Evolutionary conservation across 2,888 invertebrate genomes (phyloP).

Genomic region (Athrips mouffetella): DNA sequence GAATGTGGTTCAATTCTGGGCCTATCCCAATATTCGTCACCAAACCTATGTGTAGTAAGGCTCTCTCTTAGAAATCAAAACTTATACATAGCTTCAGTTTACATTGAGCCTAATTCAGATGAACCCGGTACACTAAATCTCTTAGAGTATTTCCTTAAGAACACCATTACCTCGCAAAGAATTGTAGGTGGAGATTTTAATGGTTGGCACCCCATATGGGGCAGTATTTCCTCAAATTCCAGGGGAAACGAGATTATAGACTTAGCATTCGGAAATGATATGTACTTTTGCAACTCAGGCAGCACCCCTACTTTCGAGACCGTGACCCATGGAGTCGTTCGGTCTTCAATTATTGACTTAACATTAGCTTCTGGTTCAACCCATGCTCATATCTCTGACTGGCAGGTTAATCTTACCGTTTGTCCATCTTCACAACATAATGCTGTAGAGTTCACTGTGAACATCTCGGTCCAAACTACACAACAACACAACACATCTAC

Average conservation of each 20-base stretch:
- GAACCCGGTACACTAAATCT: constrained; percentile 2
- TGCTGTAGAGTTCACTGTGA: no score
- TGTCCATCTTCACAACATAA: constrained; percentile 22
- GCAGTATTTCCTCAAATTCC: constrained; percentile 4
- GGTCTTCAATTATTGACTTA: constrained; percentile 19
- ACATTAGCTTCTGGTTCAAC: constrained; percentile 4
- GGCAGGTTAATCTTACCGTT: constrained; percentile 15
- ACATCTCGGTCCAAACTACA: background rate
- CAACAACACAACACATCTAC: background rate
- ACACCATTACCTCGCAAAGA: background rate
- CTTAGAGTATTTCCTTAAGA: constrained; percentile 9
- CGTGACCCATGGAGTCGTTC: no score
- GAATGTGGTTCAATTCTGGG: background rate
- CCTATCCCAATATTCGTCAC: constrained; percentile 12
- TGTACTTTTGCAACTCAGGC: constrained; percentile 18
- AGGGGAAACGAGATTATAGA: constrained; percentile 12
- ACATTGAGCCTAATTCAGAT: constrained; percentile 18
- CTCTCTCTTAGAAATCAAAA: background rate
- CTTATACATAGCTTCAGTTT: constrained; percentile 17
- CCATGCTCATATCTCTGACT: background rate
- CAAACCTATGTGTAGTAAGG: constrained; percentile 15
- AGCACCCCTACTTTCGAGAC: constrained; percentile 22
- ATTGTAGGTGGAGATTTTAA: constrained; percentile 22
- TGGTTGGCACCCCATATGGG: constrained; percentile 23
- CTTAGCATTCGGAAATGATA: constrained; percentile 3